Base-by-base conservation (phyloP, 2,888 invertebrate species). In the Tetragonisca angustula region DNA sequence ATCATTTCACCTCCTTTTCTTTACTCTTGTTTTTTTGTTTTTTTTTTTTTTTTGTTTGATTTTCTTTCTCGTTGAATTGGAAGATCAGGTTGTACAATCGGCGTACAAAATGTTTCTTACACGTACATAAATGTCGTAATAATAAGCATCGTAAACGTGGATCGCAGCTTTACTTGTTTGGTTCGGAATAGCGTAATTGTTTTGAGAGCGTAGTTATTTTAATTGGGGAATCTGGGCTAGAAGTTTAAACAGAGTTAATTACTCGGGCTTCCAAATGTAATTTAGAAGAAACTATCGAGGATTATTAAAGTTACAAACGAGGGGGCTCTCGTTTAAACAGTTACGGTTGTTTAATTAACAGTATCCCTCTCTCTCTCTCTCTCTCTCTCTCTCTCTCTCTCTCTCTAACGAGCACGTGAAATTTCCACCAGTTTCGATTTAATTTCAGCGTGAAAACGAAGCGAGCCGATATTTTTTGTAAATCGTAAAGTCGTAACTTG, bases 161-260 rank as follows among this genome's bases (percentile, higher is more conserved):
- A 54, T 52, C 52, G 27, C 21, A 13, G 4, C 5, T 32, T 69
- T 21, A 54, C 19, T 52, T 5, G 27, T 21, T 24, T 68, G 4
- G 24, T 19, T 27, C 19, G 4, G 52, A 54, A 52, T 2, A 11
- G 5, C 32, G 9, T 36, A 36, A 65, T 36, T 36, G 36, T 65
- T 65, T 64, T 19, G 64, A 21, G 32, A 36, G 64, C 11, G 4
- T 62, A 24, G 24, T 24, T 17, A 21, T 64, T 32, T 64, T 64
- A 64, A 64, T 64, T 36, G 64, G 32, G 2, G 0, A 64, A 64
- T 62, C 19, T 19, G 11, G 19, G 4, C 11, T 62, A 21, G 32
- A 62, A 19, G 32, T 64, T 64, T 32, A 32, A 64, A 61, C 2
- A 24, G 61, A 61, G 61, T 64, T 64, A 64, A 32, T 64, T 64